Evolutionary conservation across 2,113 vertebrate genomes (phyloP), one percentile per base, ranked within the genome.

Genomic region (Eupsittula cactorum): DNA sequence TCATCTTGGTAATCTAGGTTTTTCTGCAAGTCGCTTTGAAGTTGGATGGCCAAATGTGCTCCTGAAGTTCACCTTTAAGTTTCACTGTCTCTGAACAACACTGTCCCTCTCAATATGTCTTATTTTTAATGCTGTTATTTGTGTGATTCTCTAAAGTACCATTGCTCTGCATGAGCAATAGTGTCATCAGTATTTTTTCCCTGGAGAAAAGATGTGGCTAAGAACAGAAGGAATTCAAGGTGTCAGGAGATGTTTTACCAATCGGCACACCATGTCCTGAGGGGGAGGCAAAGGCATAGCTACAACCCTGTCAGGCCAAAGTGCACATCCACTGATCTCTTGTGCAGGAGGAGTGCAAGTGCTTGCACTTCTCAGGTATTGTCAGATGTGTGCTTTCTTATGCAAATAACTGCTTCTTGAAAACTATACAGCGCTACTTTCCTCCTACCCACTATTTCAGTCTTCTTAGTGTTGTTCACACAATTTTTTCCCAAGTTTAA

Each of bases 231-330:
- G 47, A 71, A 57, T 77, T 64, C 12, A 65, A 10, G 25, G 5
- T 41, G 19, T 39, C 71, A 13, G 39, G 35, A 77, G 53, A 63
- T 2, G 2, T 8, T 59, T 86, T 91, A 46, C 46, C 19, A 19
- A 2, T 4, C 31, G 63, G 41, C 25, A 29, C 11, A 6, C 16
- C 0, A 0, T 37, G 7, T 15, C 35, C 3, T 2, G 0, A 2
- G 21, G 27, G 20, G 11, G 16, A 62, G 37, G 64, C n/a, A 78
- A 78, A 82, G 31, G 17, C 69, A 42, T 17, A 53, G 69, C 18
- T 65, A 4, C 20, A n/a, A 0, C 10, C 14, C 16, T 28, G 35
- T 24, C 49, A 81, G 44, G 9, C 20, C 14, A 28, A 24, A 50
- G 28, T 9, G 7, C 16, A 1, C 1, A 8, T 44, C 31, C 31